Evolutionary conservation across 2,113 vertebrate species (phyloP).

Genomic region (Neotoma lepida): DNA sequence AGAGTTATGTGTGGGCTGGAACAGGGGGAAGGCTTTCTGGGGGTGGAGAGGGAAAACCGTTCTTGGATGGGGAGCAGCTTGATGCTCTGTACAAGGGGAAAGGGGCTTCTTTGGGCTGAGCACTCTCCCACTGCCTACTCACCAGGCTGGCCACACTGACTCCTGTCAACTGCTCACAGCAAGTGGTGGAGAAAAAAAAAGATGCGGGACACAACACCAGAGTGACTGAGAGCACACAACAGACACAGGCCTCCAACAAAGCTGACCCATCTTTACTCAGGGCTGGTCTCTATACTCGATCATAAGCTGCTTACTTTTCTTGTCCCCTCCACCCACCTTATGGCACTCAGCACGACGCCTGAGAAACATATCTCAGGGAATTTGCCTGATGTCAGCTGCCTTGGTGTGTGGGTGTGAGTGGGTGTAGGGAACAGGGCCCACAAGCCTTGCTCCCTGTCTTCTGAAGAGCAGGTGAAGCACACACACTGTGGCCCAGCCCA

Average conservation of each 20-base stretch:
- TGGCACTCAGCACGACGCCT: constrained; percentile 1
- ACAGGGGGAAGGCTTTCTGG: constrained; percentile 20
- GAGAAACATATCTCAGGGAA: not conserved
- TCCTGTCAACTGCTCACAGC: not conserved
- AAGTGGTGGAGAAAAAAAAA: not conserved
- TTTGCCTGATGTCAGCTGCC: constrained; percentile 46
- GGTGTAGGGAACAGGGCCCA: not conserved
- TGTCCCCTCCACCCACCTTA: constrained; percentile 42
- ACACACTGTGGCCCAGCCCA: not conserved
- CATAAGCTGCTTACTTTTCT: constrained; percentile 19
- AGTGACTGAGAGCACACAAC: not conserved
- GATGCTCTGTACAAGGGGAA: not conserved
- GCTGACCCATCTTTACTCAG: not conserved
- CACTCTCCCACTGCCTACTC: not conserved
- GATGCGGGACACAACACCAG: not conserved
- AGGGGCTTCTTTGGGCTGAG: not conserved
- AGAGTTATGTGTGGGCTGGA: constrained; percentile 72
- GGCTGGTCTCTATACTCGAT: not conserved
- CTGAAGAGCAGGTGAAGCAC: constrained; percentile 35
- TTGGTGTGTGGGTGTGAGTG: constrained; percentile 19
- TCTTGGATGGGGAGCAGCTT: constrained; percentile 38
- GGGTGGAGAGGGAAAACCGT: constrained; percentile 29
- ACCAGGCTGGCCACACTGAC: not conserved
- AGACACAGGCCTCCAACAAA: not conserved
- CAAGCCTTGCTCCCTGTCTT: constrained; percentile 8